Base-by-base conservation (phyloP, 2,888 invertebrate genomes). In the Tortrix viridana region DNA sequence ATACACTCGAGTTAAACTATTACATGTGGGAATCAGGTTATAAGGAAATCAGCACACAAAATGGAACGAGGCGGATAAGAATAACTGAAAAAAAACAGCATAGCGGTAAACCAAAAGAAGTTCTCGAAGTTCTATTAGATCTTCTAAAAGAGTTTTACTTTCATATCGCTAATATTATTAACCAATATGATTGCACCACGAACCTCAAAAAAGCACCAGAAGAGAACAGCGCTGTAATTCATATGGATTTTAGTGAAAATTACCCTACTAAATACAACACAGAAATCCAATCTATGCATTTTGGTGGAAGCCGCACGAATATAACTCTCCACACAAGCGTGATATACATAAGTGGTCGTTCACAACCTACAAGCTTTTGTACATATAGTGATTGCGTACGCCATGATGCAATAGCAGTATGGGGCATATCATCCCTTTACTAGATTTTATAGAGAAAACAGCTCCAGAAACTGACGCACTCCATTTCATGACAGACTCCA, bases 261-360 rank as follows among this genome's bases (percentile, higher is more conserved):
- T 66, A 63, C 43, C 14, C 9, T 5, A 63, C 60, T 12, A 66
- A 66, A 57, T 66, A 63, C 46, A 48, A 41, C 14, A 23, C 26
- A 38, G 66, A 66, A 53, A 46, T 66, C 3, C 66, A 66, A 54
- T 60, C 64, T 5, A 53, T 60, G 5, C 60, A 64, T 48, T 66
- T 66, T 26, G 66, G 66, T n/a, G 41, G 62, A n/a, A 23, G 23
- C 23, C 23, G 23, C 23, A 23, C 23, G 23, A 23, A 23, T 23
- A 23, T 23, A 23, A 23, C 23, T 23, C 38, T 38, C 38, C 38
- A 38, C n/a, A 38, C 38, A 38, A 38, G 38, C n/a, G 38, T 38
- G 38, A 38, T 38, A 38, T 38, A 38, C 38, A 38, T 38, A 38
- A 38, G 38, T n/a, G 38, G 38, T n/a, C 12, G 38, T 38, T 38